phyloP scores from a whole-genome alignment of 64 coral and sea anemone genomes.

The Astreopora myriophthalma region DNA sequence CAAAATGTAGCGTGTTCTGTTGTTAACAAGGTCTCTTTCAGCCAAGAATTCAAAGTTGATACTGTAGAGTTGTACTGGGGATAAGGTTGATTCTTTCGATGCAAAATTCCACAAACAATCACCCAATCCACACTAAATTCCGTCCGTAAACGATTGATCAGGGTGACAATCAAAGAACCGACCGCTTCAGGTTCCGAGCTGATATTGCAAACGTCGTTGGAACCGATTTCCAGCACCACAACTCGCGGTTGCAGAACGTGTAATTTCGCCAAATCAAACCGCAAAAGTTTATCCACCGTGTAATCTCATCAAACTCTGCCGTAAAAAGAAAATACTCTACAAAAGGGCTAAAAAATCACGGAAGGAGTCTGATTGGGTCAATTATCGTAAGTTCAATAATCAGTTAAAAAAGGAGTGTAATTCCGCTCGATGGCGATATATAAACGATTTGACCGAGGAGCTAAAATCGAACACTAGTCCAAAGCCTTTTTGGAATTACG shows the following conservation, averaged over 20 bases:
- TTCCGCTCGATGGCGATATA: too few relatives aligned
- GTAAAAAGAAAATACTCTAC: too few relatives aligned
- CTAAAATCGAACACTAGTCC: too few relatives aligned
- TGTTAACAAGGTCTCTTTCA: not conserved
- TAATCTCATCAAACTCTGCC: too few relatives aligned
- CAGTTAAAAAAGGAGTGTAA: too few relatives aligned
- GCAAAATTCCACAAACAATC: not conserved
- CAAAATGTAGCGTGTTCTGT: slow-evolving; percentile 14
- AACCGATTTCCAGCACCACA: not conserved
- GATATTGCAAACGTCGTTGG: not conserved
- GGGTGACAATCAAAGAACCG: not conserved
- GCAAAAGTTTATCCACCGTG: too few relatives aligned
- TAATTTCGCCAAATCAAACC: too few relatives aligned
- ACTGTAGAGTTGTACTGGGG: not conserved
- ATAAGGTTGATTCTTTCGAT: slow-evolving; percentile 6
- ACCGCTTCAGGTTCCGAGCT: not conserved
- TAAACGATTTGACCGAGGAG: too few relatives aligned
- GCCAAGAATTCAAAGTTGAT: not conserved
- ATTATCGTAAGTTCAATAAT: too few relatives aligned
- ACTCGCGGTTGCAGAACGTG: not conserved
- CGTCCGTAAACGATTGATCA: not conserved
- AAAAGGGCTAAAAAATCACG: too few relatives aligned
- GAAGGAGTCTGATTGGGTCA: too few relatives aligned
- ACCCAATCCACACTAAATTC: not conserved
- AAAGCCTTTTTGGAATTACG: too few relatives aligned